Conservation (phyloP, 2,113 vertebrate species). For the Megatriorchis doriae region DNA sequence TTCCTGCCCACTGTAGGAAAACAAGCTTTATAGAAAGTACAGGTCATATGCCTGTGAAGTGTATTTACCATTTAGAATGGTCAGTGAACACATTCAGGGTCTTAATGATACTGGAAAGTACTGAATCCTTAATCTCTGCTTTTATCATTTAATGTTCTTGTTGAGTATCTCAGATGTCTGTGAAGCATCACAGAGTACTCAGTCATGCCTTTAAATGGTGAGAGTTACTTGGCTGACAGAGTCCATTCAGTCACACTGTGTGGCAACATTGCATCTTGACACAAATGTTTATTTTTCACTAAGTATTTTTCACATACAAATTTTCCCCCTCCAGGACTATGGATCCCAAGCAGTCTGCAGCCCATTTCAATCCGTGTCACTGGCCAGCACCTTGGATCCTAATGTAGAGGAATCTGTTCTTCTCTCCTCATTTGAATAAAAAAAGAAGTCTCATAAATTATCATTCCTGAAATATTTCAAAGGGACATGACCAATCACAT, state of each 20-base stretch:
- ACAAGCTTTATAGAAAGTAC: not conserved
- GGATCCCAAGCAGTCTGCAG: not conserved
- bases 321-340: not conserved
- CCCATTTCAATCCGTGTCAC: not conserved
- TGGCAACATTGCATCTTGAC: not conserved
- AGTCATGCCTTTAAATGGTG: not conserved
- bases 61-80: conserved; percentile 13
- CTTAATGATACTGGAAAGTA: not conserved
- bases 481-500: not conserved
- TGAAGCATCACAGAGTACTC: not conserved
- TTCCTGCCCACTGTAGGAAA: conserved; percentile 21
- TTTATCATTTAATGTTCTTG: conserved; percentile 3
- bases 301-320: not conserved
- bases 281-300: not conserved
- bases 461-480: not conserved
- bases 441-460: not conserved
- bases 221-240: not conserved
- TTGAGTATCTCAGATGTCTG: not conserved
- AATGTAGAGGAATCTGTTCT: not conserved
- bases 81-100: not conserved
- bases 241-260: not conserved
- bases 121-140: not conserved
- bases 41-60: not conserved
- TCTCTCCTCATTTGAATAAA: not conserved
- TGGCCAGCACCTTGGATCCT: not conserved